Evolutionary conservation across 2,888 invertebrate species (phyloP).

Genomic region (Mesorhabditis spiculigera): DNA sequence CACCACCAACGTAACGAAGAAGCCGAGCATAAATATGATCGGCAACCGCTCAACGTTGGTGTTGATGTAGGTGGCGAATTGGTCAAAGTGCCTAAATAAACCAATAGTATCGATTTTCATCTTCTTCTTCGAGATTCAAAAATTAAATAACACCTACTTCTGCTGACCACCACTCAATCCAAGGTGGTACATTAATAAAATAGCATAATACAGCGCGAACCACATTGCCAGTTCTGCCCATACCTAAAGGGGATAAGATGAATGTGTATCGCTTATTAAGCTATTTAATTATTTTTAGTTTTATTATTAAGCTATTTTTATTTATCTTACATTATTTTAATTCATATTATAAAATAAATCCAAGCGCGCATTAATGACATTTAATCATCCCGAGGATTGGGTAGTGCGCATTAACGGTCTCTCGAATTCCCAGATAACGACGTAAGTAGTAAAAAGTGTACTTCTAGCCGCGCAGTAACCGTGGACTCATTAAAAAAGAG

Average conservation of each 20-base stretch:
- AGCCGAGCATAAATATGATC: slow-evolving; percentile 1
- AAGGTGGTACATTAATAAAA: background rate
- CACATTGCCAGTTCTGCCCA: background rate
- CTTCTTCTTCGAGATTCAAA: background rate
- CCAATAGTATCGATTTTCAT: background rate
- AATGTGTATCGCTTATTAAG: no score
- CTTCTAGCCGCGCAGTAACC: no score
- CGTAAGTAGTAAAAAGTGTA: no score
- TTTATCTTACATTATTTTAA: no score
- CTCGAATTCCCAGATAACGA: no score
- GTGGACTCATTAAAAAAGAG: no score
- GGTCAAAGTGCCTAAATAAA: background rate
- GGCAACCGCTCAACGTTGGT: background rate
- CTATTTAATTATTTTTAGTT: background rate
- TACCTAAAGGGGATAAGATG: background rate
- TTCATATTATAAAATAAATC: no score
- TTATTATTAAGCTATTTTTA: no score
- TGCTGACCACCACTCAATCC: background rate
- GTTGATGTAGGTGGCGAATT: slow-evolving; percentile 1
- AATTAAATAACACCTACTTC: background rate
- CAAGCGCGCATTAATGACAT: no score
- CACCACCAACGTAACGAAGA: background rate
- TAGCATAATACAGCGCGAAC: background rate
- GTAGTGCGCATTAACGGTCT: no score
- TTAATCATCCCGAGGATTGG: no score